Base-by-base conservation (phyloP, 1,140 invertebrate genomes). In the Ooceraea biroi region DNA sequence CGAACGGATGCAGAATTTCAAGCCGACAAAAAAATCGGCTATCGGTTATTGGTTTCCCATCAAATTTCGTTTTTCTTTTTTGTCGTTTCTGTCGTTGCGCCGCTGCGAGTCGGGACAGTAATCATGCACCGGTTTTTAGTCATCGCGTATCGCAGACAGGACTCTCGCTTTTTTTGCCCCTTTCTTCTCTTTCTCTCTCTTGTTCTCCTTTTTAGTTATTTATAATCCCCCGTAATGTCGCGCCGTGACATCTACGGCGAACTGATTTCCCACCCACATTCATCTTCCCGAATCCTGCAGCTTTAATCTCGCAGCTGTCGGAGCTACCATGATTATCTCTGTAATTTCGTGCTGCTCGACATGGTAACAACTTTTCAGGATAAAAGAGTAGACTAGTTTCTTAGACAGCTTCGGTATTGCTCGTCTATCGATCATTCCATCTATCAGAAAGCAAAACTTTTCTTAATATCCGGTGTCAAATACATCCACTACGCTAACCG, bases 11-110 rank as follows among this genome's bases (percentile, higher is more conserved):
- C 14, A 52, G 65, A 65, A 72, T 88, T 88, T 85, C 83, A 88
- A 83, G 72, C 82, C 83, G 66, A 25, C 66, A 17, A 52, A 71
- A 60, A 60, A 73, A 78, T 12, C 55, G 68, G 63, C 66, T 88
- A 90, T 90, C 82, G 88, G 85, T 58, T 89, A 90, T 90, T 87
- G 89, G 82, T 85, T 90, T 88, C 68, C 71, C 88, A 89, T 90
- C 85, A 74, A 89, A 86, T 85, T 65, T 14, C 76, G 50, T 77
- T 76, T 73, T 77, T 83, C 50, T 46, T 60, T 60, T 41, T 22
- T 30, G 30, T 74, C 22, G 57, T 25, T 36, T 4, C 61, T 19
- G 50, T 71, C 36, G 68, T 1, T 48, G 17, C 30, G 57, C 46
- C 30, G 30, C n/a, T 46, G 25, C 27, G 30, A 36, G 48, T 19